Percentiles rank a stretch among this genome's conserved stretches.
Evolutionary conservation across 1,140 invertebrate species (phyloP).

Genomic region (Ceratina calcarata): DNA sequence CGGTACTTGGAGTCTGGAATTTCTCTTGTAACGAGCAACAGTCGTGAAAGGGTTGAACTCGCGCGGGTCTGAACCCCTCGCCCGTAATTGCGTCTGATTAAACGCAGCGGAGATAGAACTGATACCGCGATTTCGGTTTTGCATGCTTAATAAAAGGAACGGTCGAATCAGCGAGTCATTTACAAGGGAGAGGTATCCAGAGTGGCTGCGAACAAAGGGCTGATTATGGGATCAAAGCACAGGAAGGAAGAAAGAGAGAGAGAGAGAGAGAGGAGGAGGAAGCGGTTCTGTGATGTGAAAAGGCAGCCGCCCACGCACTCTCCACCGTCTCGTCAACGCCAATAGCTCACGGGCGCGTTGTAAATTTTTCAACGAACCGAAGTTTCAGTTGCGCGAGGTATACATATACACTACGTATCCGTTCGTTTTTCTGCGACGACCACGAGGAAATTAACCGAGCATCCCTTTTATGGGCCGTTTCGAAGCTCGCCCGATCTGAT

Average conservation of each 20-base stretch:
- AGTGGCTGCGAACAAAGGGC: conserved; percentile 49
- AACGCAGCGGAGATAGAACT: not conserved
- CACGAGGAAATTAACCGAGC: conserved; percentile 51
- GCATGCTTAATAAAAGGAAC: conserved; percentile 56
- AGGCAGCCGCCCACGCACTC: not conserved
- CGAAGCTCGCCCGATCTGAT: conserved; percentile 25
- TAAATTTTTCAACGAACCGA: conserved; percentile 58
- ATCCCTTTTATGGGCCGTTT: conserved; percentile 21
- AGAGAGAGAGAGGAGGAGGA: conserved; percentile 16
- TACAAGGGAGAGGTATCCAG: conserved; percentile 44
- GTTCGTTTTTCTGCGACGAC: conserved; percentile 1
- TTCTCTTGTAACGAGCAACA: not conserved
- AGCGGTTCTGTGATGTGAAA: too few relatives aligned
- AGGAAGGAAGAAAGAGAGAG: conserved; percentile 18
- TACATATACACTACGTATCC: not conserved
- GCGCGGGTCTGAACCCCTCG: too few relatives aligned
- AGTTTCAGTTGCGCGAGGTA: conserved; percentile 17
- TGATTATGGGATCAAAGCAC: conserved; percentile 61
- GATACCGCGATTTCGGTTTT: conserved; percentile 39
- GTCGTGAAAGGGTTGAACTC: conserved; percentile 37
- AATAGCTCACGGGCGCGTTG: conserved; percentile 45
- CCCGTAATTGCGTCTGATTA: not conserved
- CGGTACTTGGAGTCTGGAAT: not conserved
- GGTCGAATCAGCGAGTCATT: conserved; percentile 53
- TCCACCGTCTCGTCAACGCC: conserved; percentile 24